Percentiles rank a stretch among this genome's conserved stretches.
phyloP scores from a whole-genome alignment of 2,797 vertebrate species.

The Ceryle rudis region DNA sequence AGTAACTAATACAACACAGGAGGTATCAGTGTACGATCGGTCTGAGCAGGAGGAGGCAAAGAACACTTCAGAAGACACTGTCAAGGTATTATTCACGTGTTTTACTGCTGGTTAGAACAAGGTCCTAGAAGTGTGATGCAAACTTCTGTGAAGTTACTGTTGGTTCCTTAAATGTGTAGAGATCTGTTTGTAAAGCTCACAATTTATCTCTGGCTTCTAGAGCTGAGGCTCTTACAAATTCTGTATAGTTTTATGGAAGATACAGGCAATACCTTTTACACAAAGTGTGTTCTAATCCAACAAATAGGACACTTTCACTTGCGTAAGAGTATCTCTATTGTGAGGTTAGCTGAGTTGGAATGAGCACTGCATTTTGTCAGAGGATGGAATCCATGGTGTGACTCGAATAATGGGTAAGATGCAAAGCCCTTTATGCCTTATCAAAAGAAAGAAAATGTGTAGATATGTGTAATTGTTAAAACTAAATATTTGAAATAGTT shows the following conservation, averaged over 20 bases:
- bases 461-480: background rate
- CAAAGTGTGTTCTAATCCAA: background rate
- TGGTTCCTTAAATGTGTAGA: background rate
- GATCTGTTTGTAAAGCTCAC: background rate
- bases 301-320: too few species aligned
- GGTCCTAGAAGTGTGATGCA: background rate
- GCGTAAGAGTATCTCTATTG: background rate
- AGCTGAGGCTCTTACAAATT: background rate
- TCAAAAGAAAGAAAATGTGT: background rate
- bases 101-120: background rate
- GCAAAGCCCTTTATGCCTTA: background rate
- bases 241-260: background rate
- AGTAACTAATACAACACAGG: background rate
- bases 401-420: background rate
- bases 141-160: background rate
- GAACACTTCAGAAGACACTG: background rate
- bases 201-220: background rate
- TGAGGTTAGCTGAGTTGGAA: background rate
- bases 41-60: background rate
- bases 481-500: background rate
- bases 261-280: background rate
- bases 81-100: conserved; percentile 40
- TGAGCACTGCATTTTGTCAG: background rate
- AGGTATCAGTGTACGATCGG: background rate
- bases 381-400: background rate